Base-by-base conservation (phyloP, 2,797 vertebrate species). In the Streptopelia turtur region DNA sequence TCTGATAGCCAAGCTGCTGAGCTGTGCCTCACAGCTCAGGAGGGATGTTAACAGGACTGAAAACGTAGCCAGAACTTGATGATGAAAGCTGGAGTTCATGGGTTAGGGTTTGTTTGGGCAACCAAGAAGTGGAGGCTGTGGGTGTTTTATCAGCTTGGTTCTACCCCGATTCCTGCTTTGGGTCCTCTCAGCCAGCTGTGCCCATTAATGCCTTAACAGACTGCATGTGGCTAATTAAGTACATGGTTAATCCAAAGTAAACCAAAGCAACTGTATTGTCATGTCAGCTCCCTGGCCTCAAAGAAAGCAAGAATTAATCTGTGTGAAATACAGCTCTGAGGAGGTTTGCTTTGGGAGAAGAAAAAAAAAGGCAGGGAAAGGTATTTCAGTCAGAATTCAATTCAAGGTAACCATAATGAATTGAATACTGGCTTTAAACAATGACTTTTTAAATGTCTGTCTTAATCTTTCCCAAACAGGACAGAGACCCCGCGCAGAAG, bases 401-500 rank as follows among this genome's bases (percentile, higher is more conserved):
- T 17, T 92, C 24, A 1, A 50, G 24, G 41, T 87, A 64, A 30
- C 35, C 52, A 5, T 35, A 71, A 78, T 37, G 17, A 88, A 50
- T 33, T 87, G 37, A 55, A 17, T 76, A 33, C 39, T 70, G 45
- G 9, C 37, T 94, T 6, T 60, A 87, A 92, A 64, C 39, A 16
- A 6, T 56, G 39, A 41, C 43, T 64, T 87, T 39, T 70, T 14
- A 89, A 95, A 74, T 35, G 22, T 83, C 27, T 75, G 11, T 88
- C 13, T 65, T 80, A n/a, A 83, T 95, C 89, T 85, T 93, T 90
- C 79, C 78, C 80, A 57, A 96, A 96, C 95, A 97, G 97, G 98
- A 97, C 90, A 98, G 96, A 94, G 97, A 97, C 12, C 57, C 92
- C 66, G 28, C 75, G 43, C 97, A 97, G 92, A 98, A 97, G 93